Conservation (phyloP, 2,888 invertebrate genomes). For the Amblyjoppa proteus region DNA sequence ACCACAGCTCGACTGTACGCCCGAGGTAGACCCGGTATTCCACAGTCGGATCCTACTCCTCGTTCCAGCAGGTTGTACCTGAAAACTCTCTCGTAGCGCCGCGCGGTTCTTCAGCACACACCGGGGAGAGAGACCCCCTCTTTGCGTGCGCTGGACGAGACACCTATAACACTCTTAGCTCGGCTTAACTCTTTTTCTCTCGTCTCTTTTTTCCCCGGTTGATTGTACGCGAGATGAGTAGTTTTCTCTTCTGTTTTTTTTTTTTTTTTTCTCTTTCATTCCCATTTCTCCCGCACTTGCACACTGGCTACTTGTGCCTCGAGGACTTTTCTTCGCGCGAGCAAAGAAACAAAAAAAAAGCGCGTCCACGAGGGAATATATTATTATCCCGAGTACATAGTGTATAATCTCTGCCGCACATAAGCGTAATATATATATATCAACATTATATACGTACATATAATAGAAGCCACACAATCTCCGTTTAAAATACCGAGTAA, state of each 20-base stretch:
- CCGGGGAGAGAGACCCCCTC: not conserved
- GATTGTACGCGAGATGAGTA: slow-evolving; percentile 49
- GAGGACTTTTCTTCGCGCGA: slow-evolving; percentile 51
- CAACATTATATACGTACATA: slow-evolving; percentile 20
- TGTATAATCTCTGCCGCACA: slow-evolving; percentile 15
- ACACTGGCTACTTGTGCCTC: slow-evolving; percentile 29
- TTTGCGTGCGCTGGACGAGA: slow-evolving; percentile 18
- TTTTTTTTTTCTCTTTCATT: slow-evolving; percentile 19
- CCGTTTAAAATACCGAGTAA: slow-evolving; percentile 44
- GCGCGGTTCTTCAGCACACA: slow-evolving; percentile 42
- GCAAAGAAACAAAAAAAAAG: not conserved
- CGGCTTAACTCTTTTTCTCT: slow-evolving; percentile 7
- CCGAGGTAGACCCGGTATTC: not conserved
- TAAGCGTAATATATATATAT: not conserved
- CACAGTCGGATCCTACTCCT: not conserved
- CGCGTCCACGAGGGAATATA: slow-evolving; percentile 20
- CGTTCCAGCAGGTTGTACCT: slow-evolving; percentile 21
- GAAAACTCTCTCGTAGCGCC: slow-evolving; percentile 18
- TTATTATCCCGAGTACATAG: slow-evolving; percentile 44
- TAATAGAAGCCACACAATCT: slow-evolving; percentile 36
- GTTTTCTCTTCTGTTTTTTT: slow-evolving; percentile 40
- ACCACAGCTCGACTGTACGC: not conserved
- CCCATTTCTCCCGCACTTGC: slow-evolving; percentile 12
- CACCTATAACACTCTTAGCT: slow-evolving; percentile 2
- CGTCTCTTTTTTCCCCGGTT: slow-evolving; percentile 13